Evolutionary conservation across 2,113 vertebrate genomes (phyloP).

Genomic region (Okapia johnstoni): DNA sequence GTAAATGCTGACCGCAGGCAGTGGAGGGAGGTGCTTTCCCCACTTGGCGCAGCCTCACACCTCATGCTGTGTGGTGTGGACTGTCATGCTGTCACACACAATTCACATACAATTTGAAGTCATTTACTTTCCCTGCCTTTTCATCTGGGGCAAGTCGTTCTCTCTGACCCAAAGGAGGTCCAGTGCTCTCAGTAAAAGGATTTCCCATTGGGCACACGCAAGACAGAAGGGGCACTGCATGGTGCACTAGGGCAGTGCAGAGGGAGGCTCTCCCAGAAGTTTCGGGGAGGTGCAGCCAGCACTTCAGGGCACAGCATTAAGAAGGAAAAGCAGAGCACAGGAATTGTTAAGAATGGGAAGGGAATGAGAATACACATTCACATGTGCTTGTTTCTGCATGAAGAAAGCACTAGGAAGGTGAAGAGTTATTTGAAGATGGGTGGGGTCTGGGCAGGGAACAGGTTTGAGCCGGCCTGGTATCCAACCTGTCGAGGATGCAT

Average conservation of each 20-base stretch:
- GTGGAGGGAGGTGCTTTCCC: neutral
- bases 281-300: neutral
- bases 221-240: rapidly evolving
- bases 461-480: neutral
- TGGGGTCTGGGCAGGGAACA: neutral
- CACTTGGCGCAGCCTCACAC: neutral
- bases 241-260: neutral
- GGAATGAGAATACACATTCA: neutral
- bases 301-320: no score
- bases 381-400: neutral
- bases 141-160: neutral
- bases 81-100: rapidly evolving
- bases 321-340: neutral
- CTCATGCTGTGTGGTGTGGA: rapidly evolving
- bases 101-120: neutral
- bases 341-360: neutral
- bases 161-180: neutral
- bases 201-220: neutral
- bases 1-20: neutral
- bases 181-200: neutral
- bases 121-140: neutral
- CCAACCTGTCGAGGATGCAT: neutral
- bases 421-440: neutral
- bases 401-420: neutral
- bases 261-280: neutral